A percentile compares a stretch with the other conserved stretches of the same genome.
Conservation (phyloP, 2,888 invertebrate species). For the Lacanobia oleracea region DNA sequence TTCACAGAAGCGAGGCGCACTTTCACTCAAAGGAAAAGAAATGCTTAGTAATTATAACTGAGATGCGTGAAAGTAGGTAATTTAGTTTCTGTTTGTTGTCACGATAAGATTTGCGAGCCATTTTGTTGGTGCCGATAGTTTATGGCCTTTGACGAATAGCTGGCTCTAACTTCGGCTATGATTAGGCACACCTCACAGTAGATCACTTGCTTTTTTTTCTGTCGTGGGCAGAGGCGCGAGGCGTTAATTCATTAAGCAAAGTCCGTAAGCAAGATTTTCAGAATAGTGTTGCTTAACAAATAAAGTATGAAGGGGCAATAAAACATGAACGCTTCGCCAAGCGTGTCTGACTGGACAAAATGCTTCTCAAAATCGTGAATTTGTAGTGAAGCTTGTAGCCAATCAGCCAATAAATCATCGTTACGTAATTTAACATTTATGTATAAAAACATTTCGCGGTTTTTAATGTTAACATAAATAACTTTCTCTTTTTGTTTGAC, state of each 20-base stretch:
- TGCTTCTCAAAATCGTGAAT: neutral
- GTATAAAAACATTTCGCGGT: neutral
- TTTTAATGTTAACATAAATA: neutral
- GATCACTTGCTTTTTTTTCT: constrained; percentile 26
- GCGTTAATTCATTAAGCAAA: constrained; percentile 31
- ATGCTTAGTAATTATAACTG: constrained; percentile 75
- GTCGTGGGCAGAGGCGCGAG: constrained; percentile 18
- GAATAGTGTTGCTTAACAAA: constrained; percentile 4
- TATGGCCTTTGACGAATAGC: constrained; percentile 54
- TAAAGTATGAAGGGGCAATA: neutral
- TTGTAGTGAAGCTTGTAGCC: neutral
- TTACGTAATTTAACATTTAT: constrained; percentile 16
- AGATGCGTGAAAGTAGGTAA: constrained; percentile 77
- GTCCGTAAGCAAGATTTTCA: constrained; percentile 10
- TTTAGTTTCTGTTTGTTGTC: constrained; percentile 69
- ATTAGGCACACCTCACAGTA: constrained; percentile 33
- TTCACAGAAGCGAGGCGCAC: constrained; percentile 72
- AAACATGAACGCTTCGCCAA: neutral
- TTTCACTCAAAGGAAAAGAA: constrained; percentile 78
- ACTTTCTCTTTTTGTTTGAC: constrained; percentile 46
- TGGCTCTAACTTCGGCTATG: constrained; percentile 22
- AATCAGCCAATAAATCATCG: constrained; percentile 13
- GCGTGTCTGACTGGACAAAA: neutral
- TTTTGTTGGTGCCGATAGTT: constrained; percentile 59
- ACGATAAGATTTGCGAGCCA: constrained; percentile 65